These are phyloP conservation scores for Laodelphax striatellus DNA, from an alignment of 1,140 invertebrate species.

Conservation along the genomic window DNA sequence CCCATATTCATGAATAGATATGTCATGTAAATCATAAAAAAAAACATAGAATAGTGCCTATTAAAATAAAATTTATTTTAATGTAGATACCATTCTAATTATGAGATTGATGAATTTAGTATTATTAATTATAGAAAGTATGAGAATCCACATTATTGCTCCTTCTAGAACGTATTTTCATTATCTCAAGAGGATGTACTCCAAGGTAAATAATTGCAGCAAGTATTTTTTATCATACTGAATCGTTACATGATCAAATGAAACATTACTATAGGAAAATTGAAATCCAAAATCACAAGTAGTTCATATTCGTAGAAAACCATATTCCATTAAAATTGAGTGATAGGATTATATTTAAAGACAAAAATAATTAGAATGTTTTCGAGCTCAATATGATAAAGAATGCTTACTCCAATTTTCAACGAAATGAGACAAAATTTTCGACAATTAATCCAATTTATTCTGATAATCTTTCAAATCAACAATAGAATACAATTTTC, in stretches of 20 bases:
- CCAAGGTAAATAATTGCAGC: not conserved
- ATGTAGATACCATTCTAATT: too few relatives aligned
- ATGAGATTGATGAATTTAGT: too few relatives aligned
- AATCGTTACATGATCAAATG: not conserved
- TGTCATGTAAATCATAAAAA: too few relatives aligned
- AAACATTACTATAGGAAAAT: not conserved
- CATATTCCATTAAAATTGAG: slow-evolving; percentile 4
- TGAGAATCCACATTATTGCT: too few relatives aligned
- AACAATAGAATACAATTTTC: slow-evolving; percentile 1
- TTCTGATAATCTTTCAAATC: not conserved
- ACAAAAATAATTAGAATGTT: not conserved
- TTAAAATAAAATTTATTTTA: too few relatives aligned
- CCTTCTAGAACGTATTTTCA: too few relatives aligned
- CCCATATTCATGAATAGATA: too few relatives aligned
- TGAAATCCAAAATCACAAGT: slow-evolving; percentile 16
- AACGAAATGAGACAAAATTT: slow-evolving; percentile 8
- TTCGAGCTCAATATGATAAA: slow-evolving; percentile 18
- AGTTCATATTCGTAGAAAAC: slow-evolving; percentile 16
- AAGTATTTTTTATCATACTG: slow-evolving; percentile 20
- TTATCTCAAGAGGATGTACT: not conserved
- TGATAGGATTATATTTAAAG: not conserved
- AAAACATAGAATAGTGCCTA: too few relatives aligned
- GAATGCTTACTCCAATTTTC: slow-evolving; percentile 13
- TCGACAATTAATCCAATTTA: not conserved
- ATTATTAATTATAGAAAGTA: too few relatives aligned